These are phyloP conservation scores for Drusus annulatus DNA, from an alignment of 1,140 invertebrate genomes.

Conservation along the genomic window DNA sequence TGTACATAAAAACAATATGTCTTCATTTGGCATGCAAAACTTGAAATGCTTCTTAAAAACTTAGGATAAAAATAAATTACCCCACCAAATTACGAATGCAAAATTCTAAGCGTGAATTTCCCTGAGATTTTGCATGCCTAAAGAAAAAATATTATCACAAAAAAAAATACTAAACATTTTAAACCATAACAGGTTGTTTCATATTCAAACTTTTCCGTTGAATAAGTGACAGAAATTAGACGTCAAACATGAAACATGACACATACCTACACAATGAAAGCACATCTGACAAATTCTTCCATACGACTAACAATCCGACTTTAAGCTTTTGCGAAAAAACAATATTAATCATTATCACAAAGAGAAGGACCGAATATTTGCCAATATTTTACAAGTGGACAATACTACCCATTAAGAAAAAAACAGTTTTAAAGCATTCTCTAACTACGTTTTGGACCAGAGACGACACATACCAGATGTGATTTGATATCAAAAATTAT, in stretches of 20 bases:
- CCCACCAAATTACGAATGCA: no score
- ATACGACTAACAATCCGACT: not conserved
- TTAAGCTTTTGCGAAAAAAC: not conserved
- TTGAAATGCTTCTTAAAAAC: no score
- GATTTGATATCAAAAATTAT: not conserved
- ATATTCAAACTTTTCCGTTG: not conserved
- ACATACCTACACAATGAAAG: not conserved
- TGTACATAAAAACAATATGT: no score
- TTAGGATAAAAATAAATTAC: no score
- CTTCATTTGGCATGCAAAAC: no score
- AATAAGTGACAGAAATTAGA: not conserved
- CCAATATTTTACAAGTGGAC: not conserved
- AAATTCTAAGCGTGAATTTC: no score
- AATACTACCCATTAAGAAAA: no score
- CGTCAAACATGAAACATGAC: constrained; percentile 10
- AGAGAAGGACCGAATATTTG: not conserved
- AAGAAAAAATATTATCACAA: no score
- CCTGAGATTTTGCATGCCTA: no score
- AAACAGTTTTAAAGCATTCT: constrained; percentile 1
- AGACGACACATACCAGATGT: not conserved
- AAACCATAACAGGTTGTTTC: not conserved
- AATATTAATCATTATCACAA: constrained; percentile 7
- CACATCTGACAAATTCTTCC: not conserved
- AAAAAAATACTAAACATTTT: no score
- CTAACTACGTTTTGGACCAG: constrained; percentile 5